Conservation (phyloP, 92 coral and sea anemone species). For the Epizoanthus ramosus region DNA sequence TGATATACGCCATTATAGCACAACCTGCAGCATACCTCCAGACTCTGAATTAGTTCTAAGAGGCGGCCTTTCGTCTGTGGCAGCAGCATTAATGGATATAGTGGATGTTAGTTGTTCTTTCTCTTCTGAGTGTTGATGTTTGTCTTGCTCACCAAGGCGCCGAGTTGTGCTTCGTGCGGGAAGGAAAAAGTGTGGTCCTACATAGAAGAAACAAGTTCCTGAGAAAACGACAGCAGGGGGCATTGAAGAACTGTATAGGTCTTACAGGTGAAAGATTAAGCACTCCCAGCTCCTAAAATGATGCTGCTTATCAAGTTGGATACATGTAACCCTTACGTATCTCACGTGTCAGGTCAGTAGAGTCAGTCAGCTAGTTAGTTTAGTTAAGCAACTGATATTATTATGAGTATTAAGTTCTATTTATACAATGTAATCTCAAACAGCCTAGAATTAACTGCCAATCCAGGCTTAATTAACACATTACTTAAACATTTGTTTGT, state of each 20-base stretch:
- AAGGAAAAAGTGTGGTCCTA: neutral
- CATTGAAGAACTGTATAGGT: neutral
- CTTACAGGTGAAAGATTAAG: too few species aligned
- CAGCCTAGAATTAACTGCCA: too few species aligned
- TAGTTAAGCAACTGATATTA: too few species aligned
- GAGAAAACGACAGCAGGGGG: neutral
- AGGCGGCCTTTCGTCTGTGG: neutral
- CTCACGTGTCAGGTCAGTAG: too few species aligned
- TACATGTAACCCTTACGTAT: too few species aligned
- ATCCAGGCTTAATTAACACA: too few species aligned
- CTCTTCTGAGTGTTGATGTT: neutral
- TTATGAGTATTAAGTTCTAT: too few species aligned
- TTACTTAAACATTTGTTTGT: too few species aligned
- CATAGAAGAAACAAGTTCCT: neutral
- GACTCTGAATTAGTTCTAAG: neutral
- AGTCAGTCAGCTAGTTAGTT: too few species aligned
- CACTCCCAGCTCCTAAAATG: too few species aligned
- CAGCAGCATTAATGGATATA: neutral
- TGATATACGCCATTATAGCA: neutral
- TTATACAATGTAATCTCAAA: too few species aligned
- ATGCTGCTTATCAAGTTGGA: too few species aligned
- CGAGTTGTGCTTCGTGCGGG: neutral
- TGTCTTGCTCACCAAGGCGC: neutral
- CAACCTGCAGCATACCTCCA: neutral
- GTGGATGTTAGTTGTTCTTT: neutral